Base-by-base conservation (phyloP, 2,797 vertebrate genomes). In the Crenichthys baileyi region DNA sequence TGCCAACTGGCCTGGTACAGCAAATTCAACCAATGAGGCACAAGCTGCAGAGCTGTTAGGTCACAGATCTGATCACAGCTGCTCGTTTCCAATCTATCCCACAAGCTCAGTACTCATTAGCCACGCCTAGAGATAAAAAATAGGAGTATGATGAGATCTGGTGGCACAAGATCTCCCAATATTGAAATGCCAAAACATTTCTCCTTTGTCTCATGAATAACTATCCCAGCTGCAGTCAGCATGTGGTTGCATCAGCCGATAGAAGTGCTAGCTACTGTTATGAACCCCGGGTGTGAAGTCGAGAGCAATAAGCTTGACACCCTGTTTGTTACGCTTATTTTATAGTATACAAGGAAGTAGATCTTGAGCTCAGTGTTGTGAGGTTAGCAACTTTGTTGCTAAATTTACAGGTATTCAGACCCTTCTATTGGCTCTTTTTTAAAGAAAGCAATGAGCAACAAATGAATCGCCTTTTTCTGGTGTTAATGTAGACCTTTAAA, bases 21-120 rank as follows among this genome's bases (percentile, higher is more conserved):
- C 88, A 87, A 88, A 88, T 83, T 83, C 90, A 82, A 84, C 92
- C 93, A 90, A 90, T 78, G 91, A 92, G 91, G 91, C 89, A 83
- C 92, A 88, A 90, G 90, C 91, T 89, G 89, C 86, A 83, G 84
- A 70, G 87, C 91, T 89, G 89, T 88, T 87, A 89, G 91, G 93
- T 93, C 91, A 85, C 89, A 91, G 90, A 89, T 83, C 88, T 82
- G 83, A 87, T 91, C 92, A 89, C 93, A 93, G 93, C 90, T 80
- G 84, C 83, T 86, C 79, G 67, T 84, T 88, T 84, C 81, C 78
- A 74, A 89, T 82, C 75, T 72, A 6, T 83, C 72, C 89, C 79
- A 87, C 81, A 60, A 73, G 79, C 67, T 61, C 83, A 65, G 70
- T 87, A 85, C 65, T 82, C 20, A 70, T 82, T 83, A 80, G 88